These are phyloP conservation scores for Drosophila carrolli DNA, from an alignment of 1,140 invertebrate species.

Conservation along the genomic window DNA sequence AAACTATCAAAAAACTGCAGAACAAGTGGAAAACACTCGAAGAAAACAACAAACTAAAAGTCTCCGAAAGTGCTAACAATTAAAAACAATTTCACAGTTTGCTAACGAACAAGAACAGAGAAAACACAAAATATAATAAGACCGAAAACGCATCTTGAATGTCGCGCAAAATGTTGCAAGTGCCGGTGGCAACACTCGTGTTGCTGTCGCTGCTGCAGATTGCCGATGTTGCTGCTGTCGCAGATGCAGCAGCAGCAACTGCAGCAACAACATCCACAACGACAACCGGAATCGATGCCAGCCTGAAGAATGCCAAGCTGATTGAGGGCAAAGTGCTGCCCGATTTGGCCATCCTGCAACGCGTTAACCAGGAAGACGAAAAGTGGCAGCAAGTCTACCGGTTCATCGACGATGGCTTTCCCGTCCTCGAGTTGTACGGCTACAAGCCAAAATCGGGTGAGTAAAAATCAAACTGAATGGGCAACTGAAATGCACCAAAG, in stretches of 20 bases:
- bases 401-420: slow-evolving; percentile 81
- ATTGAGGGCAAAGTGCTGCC: slow-evolving; percentile 82
- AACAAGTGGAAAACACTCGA: slow-evolving; percentile 29
- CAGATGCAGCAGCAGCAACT: slow-evolving; percentile 18
- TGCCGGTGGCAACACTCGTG: slow-evolving; percentile 68
- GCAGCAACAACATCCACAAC: slow-evolving; percentile 25
- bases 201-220: slow-evolving; percentile 53
- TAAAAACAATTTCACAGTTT: slow-evolving; percentile 66
- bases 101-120: slow-evolving; percentile 29
- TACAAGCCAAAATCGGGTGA: slow-evolving; percentile 77
- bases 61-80: slow-evolving; percentile 70
- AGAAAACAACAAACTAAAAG: slow-evolving; percentile 32
- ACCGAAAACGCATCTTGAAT: slow-evolving; percentile 57
- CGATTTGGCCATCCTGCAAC: slow-evolving; percentile 65
- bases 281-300: slow-evolving; percentile 67
- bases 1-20: slow-evolving; percentile 46
- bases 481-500: background rate
- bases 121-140: slow-evolving; percentile 10
- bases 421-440: slow-evolving; percentile 78
- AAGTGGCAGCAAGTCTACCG: slow-evolving; percentile 81
- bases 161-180: slow-evolving; percentile 79
- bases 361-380: slow-evolving; percentile 71
- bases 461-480: slow-evolving; percentile 9
- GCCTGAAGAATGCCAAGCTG: slow-evolving; percentile 77
- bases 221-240: slow-evolving; percentile 21